Evolutionary conservation across 64 coral and sea anemone species (phyloP), one percentile per base, ranked within the genome.

Genomic region (Actinia equina): DNA sequence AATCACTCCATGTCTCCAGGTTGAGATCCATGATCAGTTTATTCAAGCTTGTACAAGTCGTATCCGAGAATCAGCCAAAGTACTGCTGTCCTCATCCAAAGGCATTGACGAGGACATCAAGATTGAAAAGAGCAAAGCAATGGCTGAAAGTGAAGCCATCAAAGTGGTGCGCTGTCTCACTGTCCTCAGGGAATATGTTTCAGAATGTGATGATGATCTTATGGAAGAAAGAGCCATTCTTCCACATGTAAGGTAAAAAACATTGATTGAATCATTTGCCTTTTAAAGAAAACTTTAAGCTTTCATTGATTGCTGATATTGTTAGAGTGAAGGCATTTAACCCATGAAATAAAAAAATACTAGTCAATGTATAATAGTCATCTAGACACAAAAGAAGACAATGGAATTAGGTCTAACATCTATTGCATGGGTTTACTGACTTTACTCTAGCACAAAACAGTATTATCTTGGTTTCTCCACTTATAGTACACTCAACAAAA

Each of bases 191-290:
- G 97, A 99, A 82, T 99, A 95, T 69, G 90, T 99, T 23, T 93
- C 87, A n/a, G 97, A 99, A 52, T 99, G 97, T 84, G 97, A 99
- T 87, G 97, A 99, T 84, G 97, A 99, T 44, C 93, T 95, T 58
- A 89, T 89, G 25, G 97, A 99, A 55, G 97, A 99, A 79, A 85
- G 97, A 57, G 93, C 88, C 61, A 93, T 95, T 64, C 86, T 99
- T 3, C 97, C 97, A 42, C 97, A 99, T 87, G 97, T 93, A 49
- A 99, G 95, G 95, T 98, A 79, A 22, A 20, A 37, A 74, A 4
- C 5, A 7, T 13, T 56, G 54, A 56, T 15, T 6, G 13, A n/a
- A n/a, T n/a, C n/a, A n/a, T n/a, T n/a, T n/a, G n/a, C n/a, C n/a
- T n/a, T n/a, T n/a, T n/a, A n/a, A n/a, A n/a, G n/a, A n/a, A n/a